Percentiles rank a stretch among this genome's conserved stretches.
phyloP scores from a whole-genome alignment of 1,140 invertebrate species.

The Orius insidiosus region DNA sequence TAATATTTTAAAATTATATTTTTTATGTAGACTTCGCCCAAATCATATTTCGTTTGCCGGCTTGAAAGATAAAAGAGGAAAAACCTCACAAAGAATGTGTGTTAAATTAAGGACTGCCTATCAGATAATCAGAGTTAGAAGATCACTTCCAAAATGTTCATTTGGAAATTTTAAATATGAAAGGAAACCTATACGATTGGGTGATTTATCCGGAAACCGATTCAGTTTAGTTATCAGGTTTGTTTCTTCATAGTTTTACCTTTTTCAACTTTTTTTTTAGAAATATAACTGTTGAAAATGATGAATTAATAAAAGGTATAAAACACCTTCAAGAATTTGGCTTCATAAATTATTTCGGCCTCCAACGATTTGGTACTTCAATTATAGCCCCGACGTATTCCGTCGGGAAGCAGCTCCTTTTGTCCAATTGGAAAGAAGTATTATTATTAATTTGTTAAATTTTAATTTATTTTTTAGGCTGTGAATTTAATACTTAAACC shows the following conservation, averaged over 20 bases:
- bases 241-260: neutral
- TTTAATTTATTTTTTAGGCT: conserved; percentile 29
- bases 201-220: conserved; percentile 62
- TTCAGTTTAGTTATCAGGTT: conserved; percentile 41
- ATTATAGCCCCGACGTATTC: conserved; percentile 61
- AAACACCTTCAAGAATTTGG: conserved; percentile 50
- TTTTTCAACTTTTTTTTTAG: conserved; percentile 25
- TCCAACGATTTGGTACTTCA: conserved; percentile 86
- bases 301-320: conserved; percentile 45
- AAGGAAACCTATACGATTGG: conserved; percentile 47
- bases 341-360: conserved; percentile 95
- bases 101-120: conserved; percentile 48
- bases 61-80: conserved; percentile 85
- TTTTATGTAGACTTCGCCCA: conserved; percentile 18
- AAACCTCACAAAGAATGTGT: conserved; percentile 79
- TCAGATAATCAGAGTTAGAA: conserved; percentile 33
- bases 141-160: conserved; percentile 29
- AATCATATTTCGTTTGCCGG: conserved; percentile 65
- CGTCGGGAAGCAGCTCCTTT: conserved; percentile 65
- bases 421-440: conserved; percentile 57
- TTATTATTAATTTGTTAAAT: neutral
- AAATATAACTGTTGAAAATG: conserved; percentile 45
- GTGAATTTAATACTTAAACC: conserved; percentile 63
- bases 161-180: conserved; percentile 58
- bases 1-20: conserved; percentile 1